Base-by-base conservation (phyloP, 2,888 invertebrate genomes). In the Cheilosia vulpina region DNA sequence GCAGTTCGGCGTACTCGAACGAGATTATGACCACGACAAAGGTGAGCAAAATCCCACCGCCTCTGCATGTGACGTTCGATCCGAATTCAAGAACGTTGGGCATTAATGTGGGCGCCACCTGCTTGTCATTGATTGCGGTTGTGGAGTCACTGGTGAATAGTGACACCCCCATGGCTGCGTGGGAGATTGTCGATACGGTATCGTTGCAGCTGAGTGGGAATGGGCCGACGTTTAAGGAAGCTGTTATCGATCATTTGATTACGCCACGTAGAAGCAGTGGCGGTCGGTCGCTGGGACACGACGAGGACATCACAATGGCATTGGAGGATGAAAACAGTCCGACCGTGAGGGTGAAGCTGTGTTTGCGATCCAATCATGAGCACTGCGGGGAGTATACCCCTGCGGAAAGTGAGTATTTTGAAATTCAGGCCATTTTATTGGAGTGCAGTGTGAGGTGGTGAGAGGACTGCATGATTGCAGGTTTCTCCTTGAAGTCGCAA, bases 1-100 rank as follows among this genome's bases (percentile, higher is more conserved):
- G 97, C 17, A 95, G 96, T 88, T 97, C 97, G 84, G 96, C 96
- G 87, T 97, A 96, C 90, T 98, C 98, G 0, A 96, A 96, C 89
- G 97, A 97, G 90, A 95, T 97, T 57, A 94, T 94, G 1, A 96
- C 95, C 50, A 95, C 96, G 4, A 98, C 98, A 0, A 95, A 96
- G 88, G 97, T 98, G 19, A 96, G 97, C 88, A 94, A 96, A 89
- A 97, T 98, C 66, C 96, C 96, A 0, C 93, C 95, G 0, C 96
- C 97, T 0, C 94, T 96, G 87, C 94, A 96, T 87, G 97, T 97
- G 27, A 96, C 96, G 34, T 97, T 95, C 90, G 97, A 98, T 90
- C 97, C 96, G 3, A 94, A 95, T 88, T 94, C 96, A 3, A 94
- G 95, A 55, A 95, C 94, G 0, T 92, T 98, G 15, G 95, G 95